Base-by-base conservation (phyloP, 2,113 vertebrate genomes). In the Rhadina sibilatrix region DNA sequence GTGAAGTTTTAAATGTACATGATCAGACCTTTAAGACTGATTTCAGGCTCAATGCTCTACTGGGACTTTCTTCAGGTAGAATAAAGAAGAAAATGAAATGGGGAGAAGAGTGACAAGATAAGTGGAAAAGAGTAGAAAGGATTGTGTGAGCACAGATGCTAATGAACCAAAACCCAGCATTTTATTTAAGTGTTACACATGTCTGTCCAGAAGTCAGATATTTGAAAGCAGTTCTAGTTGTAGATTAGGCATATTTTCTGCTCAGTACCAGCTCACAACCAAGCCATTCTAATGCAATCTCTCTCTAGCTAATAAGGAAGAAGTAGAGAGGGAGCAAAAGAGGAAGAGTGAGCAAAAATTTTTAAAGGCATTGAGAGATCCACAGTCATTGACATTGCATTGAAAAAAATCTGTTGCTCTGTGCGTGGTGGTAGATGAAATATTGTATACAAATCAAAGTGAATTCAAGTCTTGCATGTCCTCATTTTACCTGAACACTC, bases 361-460 rank as follows among this genome's bases (percentile, higher is more conserved):
- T 13, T 18, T 35, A 25, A 38, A 65, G 18, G 21, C 7, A 12
- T 65, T 17, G 13, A 82, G 6, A 78, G 5, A 37, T 2, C 1
- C 19, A 44, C 14, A 52, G 16, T 22, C 27, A 33, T 6, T 20
- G 7, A 10, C 3, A 9, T 57, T 13, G 28, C 8, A 63, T 3
- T 1, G 15, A 63, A 66, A 12, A 84, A 46, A 17, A 27, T 57
- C 20, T 64, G 21, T 2, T 80, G 9, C 1, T 61, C 2, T 50
- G 0, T 18, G 9, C 4, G 3, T 11, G 4, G 3, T 37, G 5
- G 2, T 46, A 15, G 20, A 6, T 81, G 19, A 57, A 61, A 69
- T 37, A 8, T n/a, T 54, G 13, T 21, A 23, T 4, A 44, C 0
- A 33, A 56, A 80, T 49, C 31, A 56, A 69, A 76, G 23, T 23